Evolutionary conservation across 2,888 invertebrate genomes (phyloP).

Genomic region (Drosophila histrio): DNA sequence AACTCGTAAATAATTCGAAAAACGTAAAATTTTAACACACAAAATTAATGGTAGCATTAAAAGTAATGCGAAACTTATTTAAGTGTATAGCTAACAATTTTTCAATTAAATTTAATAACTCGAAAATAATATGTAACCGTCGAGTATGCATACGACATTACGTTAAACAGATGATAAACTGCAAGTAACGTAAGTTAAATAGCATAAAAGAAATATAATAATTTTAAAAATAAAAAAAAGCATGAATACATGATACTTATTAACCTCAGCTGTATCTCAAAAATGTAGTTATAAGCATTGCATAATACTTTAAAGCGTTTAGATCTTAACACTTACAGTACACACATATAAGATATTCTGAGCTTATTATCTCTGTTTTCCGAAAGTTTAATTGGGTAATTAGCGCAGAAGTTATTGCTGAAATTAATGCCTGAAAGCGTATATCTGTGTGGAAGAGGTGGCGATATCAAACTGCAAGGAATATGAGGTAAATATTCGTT

Average conservation of each 20-base stretch:
- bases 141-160: neutral
- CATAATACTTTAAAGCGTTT: too few relatives aligned
- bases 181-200: neutral
- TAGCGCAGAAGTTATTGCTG: too few relatives aligned
- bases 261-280: too few relatives aligned
- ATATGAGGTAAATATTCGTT: neutral
- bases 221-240: too few relatives aligned
- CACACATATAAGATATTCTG: too few relatives aligned
- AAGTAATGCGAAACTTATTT: neutral
- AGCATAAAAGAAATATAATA: neutral
- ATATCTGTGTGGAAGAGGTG: too few relatives aligned
- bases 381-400: neutral
- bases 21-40: neutral
- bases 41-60: neutral
- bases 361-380: neutral
- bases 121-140: neutral
- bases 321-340: too few relatives aligned
- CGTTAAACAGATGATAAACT: neutral
- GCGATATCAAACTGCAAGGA: neutral
- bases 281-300: too few relatives aligned
- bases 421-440: too few relatives aligned
- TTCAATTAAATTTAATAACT: neutral
- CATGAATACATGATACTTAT: too few relatives aligned
- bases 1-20: slow-evolving; percentile 18
- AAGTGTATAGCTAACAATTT: neutral